A percentile compares a stretch with the other conserved stretches of the same genome.
These are phyloP conservation scores for Vimba vimba DNA, from an alignment of 2,113 vertebrate genomes.

Conservation along the genomic window DNA sequence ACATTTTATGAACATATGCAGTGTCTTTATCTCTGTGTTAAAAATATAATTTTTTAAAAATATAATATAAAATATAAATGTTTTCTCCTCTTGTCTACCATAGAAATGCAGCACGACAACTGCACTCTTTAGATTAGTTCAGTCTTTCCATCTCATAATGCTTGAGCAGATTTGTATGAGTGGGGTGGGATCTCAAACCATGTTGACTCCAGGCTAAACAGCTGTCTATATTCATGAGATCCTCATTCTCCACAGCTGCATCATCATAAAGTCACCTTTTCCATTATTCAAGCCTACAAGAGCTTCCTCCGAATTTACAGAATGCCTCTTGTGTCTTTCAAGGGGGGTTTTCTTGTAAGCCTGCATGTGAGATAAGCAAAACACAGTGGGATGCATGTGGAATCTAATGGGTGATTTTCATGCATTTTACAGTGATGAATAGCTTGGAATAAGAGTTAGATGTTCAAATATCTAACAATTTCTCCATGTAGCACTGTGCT, in stretches of 20 bases:
- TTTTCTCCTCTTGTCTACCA: constrained; percentile 6
- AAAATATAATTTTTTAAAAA: neutral
- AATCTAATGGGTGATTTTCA: neutral
- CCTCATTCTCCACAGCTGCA: constrained; percentile 47
- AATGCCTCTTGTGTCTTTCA: constrained; percentile 17
- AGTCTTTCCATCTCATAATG: constrained; percentile 40
- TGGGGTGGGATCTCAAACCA: constrained; percentile 44
- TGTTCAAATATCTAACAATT: neutral
- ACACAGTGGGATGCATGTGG: constrained; percentile 10
- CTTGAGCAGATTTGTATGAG: constrained; percentile 31
- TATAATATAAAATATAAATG: too few species aligned
- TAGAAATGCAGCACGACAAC: constrained; percentile 9
- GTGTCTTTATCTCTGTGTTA: neutral
- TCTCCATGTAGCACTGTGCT: neutral
- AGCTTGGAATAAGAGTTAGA: neutral
- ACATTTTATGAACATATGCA: neutral
- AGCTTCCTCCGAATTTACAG: constrained; percentile 18
- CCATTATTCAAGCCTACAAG: constrained; percentile 50
- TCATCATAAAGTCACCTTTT: constrained; percentile 36
- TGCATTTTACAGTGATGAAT: neutral
- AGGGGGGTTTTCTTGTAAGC: neutral
- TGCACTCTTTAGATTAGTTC: constrained; percentile 28
- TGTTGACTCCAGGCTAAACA: constrained; percentile 57
- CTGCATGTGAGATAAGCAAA: constrained; percentile 1
- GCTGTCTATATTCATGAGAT: constrained; percentile 61